These are phyloP conservation scores for Heptranchias perlo DNA, from an alignment of 2,113 vertebrate genomes.

Conservation along the genomic window DNA sequence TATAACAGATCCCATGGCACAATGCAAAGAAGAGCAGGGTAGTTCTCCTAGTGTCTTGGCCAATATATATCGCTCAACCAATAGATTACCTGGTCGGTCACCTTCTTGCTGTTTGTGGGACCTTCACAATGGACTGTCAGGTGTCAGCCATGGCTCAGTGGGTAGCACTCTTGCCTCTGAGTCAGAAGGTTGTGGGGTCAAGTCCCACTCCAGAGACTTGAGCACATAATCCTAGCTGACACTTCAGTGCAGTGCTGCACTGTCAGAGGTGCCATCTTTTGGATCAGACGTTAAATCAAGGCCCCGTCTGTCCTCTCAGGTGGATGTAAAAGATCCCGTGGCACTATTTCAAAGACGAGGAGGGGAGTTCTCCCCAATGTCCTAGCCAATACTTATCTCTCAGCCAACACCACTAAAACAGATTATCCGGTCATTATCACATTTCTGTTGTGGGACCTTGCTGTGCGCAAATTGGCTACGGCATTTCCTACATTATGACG, in stretches of 20 bases:
- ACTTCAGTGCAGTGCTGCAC: too few relatives aligned
- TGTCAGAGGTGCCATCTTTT: too few relatives aligned
- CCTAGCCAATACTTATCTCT: neutral
- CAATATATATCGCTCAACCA: neutral
- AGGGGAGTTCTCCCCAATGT: neutral
- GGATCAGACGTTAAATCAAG: too few relatives aligned
- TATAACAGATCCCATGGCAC: neutral
- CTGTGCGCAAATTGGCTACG: neutral
- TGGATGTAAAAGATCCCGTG: neutral
- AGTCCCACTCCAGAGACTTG: too few relatives aligned
- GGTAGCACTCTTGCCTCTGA: too few relatives aligned
- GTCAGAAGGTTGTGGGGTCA: too few relatives aligned
- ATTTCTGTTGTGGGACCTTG: neutral
- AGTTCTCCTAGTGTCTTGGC: neutral
- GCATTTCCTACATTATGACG: too few relatives aligned
- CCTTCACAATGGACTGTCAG: too few relatives aligned
- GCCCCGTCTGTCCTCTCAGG: neutral
- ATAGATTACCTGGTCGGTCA: too few relatives aligned
- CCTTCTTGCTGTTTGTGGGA: too few relatives aligned
- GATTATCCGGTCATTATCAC: neutral
- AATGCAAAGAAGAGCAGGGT: neutral
- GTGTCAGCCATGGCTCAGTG: too few relatives aligned
- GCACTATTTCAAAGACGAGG: neutral
- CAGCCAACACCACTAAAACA: neutral
- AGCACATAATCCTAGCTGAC: too few relatives aligned